Evolutionary conservation across 2,113 vertebrate species (phyloP), one percentile per base, ranked within the genome.

Genomic region (Thunnus maccoyii): DNA sequence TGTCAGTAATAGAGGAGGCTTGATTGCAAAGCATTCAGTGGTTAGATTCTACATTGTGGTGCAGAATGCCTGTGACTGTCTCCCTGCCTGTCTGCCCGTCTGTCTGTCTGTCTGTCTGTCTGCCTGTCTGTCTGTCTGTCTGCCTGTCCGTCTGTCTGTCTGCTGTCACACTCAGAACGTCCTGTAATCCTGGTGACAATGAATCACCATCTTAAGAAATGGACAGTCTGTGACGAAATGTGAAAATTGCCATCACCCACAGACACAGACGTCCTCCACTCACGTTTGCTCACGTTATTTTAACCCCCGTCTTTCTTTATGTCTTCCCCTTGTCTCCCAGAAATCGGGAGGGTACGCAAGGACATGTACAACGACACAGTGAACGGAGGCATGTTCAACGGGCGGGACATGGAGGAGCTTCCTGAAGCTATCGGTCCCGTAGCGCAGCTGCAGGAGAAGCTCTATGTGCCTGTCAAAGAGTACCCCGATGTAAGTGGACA

Each of bases 361-460:
- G 98, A 99, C 96, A 99, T 99, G 98, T 99, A 99, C 96, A 99
- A 99, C 79, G 98, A 99, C 96, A 99, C 98, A 16, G 90, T 99
- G 93, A 99, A 98, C 90, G 97, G 97, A 86, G 99, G 98, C 89
- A 92, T 93, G 90, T 97, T 97, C 90, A 98, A 99, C 92, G 98
- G 96, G 84, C 96, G 97, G 93, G 96, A 96, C 90, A 96, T 97
- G 82, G 92, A 94, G 79, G 98, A 99, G 83, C 93, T 99, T 84
- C 98, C 98, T 15, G 98, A 99, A 78, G 97, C 96, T 58, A 95
- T 97, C 93, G 98, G 98, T 82, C 97, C 98, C 69, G 95, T 98
- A 90, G 97, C 99, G 83, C 98, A 99, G 93, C 96, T 99, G 91
- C 98, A 99, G 95, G 98, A 99, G 95, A 99, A 99, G 94, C 98